These are phyloP conservation scores for Luidia sarsii DNA, from an alignment of 53 echinoderm and acorn worm species.

Conservation along the genomic window DNA sequence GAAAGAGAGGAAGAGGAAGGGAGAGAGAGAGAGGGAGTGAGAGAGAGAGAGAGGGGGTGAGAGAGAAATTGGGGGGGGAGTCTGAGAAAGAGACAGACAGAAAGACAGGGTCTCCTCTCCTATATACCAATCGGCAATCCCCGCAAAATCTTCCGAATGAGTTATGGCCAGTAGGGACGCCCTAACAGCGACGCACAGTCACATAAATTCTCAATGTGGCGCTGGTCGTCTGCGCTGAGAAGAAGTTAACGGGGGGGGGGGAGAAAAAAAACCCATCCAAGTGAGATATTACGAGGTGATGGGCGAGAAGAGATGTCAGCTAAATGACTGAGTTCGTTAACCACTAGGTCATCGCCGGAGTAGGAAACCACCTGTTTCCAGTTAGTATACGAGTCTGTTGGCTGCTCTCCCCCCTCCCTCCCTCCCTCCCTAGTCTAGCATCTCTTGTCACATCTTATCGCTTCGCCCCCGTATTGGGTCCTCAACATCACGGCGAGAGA, in stretches of 20 bases:
- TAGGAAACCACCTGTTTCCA: conserved; percentile 20
- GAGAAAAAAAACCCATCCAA: background rate
- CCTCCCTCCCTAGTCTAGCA: background rate
- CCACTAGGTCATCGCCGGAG: conserved; percentile 34
- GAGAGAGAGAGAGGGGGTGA: too few relatives aligned
- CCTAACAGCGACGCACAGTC: conserved; percentile 5
- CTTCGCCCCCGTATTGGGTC: too few relatives aligned
- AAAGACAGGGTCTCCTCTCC: background rate
- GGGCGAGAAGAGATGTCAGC: conserved; percentile 6
- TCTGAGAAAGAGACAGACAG: background rate
- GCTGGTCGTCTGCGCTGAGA: too few relatives aligned
- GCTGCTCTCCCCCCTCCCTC: background rate
- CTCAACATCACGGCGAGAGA: too few relatives aligned
- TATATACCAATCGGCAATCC: too few relatives aligned
- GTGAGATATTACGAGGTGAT: conserved; percentile 9
- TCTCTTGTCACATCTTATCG: too few relatives aligned
- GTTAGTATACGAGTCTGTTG: too few relatives aligned
- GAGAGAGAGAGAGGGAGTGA: too few relatives aligned
- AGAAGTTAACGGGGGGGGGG: too few relatives aligned
- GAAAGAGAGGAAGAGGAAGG: too few relatives aligned
- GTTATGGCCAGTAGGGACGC: conserved; percentile 4
- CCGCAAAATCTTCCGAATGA: conserved; percentile 17
- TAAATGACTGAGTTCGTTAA: conserved; percentile 27
- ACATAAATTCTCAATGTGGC: conserved; percentile 23
- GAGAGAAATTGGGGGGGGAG: too few relatives aligned